Percentiles rank a stretch among this genome's conserved stretches.
These are phyloP conservation scores for Cyprinella venusta DNA, from an alignment of 2,797 vertebrate species.

Conservation along the genomic window DNA sequence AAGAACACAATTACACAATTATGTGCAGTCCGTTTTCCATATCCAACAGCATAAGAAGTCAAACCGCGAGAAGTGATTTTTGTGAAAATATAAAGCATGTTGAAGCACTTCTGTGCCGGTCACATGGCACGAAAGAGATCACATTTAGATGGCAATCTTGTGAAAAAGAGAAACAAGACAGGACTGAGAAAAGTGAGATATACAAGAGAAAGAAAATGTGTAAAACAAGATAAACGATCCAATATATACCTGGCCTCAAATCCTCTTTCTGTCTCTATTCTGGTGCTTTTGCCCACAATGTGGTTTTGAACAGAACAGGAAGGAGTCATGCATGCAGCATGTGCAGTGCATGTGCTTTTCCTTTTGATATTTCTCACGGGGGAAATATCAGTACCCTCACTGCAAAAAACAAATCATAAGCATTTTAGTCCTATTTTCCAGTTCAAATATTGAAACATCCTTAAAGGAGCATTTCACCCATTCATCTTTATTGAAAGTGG, in stretches of 20 bases:
- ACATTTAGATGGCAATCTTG: neutral
- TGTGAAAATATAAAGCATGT: neutral
- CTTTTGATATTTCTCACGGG: neutral
- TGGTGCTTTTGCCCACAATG: neutral
- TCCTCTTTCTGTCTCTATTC: neutral
- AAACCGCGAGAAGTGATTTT: neutral
- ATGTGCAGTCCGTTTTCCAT: neutral
- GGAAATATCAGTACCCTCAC: neutral
- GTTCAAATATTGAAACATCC: neutral
- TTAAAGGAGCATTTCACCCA: too few relatives aligned
- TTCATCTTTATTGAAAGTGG: too few relatives aligned
- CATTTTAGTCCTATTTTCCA: neutral
- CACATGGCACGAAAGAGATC: neutral
- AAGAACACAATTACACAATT: conserved; percentile 10
- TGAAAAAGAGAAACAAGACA: neutral
- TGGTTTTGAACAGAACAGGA: conserved; percentile 4
- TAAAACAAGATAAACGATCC: neutral
- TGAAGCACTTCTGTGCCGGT: neutral
- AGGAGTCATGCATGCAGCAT: neutral
- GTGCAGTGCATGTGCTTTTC: neutral
- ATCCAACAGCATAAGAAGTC: neutral
- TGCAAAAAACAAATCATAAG: too few relatives aligned
- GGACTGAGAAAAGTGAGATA: neutral
- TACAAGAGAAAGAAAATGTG: neutral
- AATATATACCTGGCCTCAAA: conserved; percentile 17